A percentile compares a stretch with the other conserved stretches of the same genome.
Conservation (phyloP, 2,113 vertebrate genomes). For the Sardina pilchardus region DNA sequence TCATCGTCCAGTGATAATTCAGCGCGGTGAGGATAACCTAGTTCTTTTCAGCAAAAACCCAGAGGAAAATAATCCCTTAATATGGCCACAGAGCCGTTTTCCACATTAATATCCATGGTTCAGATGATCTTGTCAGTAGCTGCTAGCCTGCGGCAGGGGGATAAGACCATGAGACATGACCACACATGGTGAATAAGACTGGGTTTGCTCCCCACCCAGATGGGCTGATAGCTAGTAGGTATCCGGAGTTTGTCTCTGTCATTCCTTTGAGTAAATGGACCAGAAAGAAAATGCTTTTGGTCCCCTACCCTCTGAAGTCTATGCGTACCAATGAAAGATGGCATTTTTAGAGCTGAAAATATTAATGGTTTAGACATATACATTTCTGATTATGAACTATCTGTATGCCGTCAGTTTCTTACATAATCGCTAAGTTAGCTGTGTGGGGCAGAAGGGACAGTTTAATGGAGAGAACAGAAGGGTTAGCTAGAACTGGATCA, state of each 20-base stretch:
- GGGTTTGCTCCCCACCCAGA: constrained; percentile 52
- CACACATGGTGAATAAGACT: constrained; percentile 36
- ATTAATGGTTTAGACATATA: not conserved
- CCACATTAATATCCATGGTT: constrained; percentile 11
- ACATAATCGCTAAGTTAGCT: not conserved
- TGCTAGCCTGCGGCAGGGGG: not conserved
- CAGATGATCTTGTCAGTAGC: constrained; percentile 3
- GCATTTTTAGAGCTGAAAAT: not conserved
- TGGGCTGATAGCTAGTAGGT: constrained; percentile 50
- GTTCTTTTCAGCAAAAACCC: not conserved
- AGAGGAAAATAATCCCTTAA: constrained; percentile 9
- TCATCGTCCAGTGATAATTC: not conserved
- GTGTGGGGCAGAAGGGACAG: not conserved
- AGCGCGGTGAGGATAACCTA: constrained; percentile 3
- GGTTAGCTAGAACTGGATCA: constrained; percentile 32
- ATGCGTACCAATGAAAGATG: not conserved
- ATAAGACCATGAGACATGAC: constrained; percentile 31
- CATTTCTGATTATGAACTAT: not conserved
- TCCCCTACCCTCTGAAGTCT: constrained; percentile 24
- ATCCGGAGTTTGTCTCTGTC: constrained; percentile 42
- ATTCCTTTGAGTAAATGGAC: constrained; percentile 55
- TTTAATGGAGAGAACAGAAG: not conserved
- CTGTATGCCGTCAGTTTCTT: not conserved
- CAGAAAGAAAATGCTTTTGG: constrained; percentile 44
- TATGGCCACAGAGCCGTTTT: not conserved